A percentile compares a stretch with the other conserved stretches of the same genome.
Conservation (phyloP, 2,888 invertebrate species). For the Orthosia cruda region DNA sequence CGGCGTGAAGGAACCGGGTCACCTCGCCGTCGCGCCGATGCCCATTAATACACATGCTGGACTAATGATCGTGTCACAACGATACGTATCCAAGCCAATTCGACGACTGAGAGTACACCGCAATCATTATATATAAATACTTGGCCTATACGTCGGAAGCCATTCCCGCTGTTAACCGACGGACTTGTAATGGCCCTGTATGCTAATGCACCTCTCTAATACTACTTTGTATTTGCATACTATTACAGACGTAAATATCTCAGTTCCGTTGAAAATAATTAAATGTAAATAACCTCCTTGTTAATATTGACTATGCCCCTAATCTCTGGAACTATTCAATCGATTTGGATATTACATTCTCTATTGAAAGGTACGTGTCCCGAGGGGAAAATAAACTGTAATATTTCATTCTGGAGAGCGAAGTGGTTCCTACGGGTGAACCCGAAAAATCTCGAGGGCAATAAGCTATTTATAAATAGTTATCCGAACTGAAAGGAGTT, state of each 20-base stretch:
- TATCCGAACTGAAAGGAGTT: slow-evolving; percentile 53
- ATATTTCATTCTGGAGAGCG: slow-evolving; percentile 61
- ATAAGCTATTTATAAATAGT: slow-evolving; percentile 63
- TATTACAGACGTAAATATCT: slow-evolving; percentile 36
- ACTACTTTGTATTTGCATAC: slow-evolving; percentile 62
- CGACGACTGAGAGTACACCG: slow-evolving; percentile 39
- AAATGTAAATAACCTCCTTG: slow-evolving; percentile 34
- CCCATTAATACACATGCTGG: slow-evolving; percentile 69
- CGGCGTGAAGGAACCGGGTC: slow-evolving; percentile 81
- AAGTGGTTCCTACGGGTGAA: slow-evolving; percentile 58
- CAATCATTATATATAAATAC: slow-evolving; percentile 55
- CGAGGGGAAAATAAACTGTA: slow-evolving; percentile 62
- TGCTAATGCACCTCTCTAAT: slow-evolving; percentile 55
- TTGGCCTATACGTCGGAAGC: slow-evolving; percentile 34
- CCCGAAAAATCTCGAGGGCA: slow-evolving; percentile 65
- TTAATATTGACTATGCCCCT: slow-evolving; percentile 46
- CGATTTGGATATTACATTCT: slow-evolving; percentile 61
- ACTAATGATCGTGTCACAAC: slow-evolving; percentile 51
- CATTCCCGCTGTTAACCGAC: slow-evolving; percentile 29
- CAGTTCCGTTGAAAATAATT: slow-evolving; percentile 35
- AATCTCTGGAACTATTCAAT: slow-evolving; percentile 61
- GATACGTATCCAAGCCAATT: slow-evolving; percentile 41
- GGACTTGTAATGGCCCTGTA: slow-evolving; percentile 52
- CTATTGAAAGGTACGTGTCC: slow-evolving; percentile 65
- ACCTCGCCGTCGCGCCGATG: slow-evolving; percentile 69